A percentile compares a stretch with the other conserved stretches of the same genome.
These are phyloP conservation scores for Drosophila pseudoananassae DNA, from an alignment of 1,140 invertebrate species.

Conservation along the genomic window DNA sequence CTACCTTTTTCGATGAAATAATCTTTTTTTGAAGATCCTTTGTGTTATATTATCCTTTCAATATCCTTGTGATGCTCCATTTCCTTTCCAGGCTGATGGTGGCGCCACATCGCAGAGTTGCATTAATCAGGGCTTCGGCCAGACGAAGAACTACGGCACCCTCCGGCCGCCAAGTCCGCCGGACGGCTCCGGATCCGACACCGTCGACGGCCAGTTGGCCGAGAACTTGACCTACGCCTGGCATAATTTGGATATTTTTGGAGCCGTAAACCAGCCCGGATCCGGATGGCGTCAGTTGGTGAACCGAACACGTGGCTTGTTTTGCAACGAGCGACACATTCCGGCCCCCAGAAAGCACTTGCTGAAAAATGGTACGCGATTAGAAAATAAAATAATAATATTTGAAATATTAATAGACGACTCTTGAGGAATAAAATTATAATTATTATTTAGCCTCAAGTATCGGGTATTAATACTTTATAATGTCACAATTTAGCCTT, in stretches of 20 bases:
- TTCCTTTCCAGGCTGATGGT: background rate
- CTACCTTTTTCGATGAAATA: too few species aligned
- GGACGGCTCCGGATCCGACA: constrained; percentile 20
- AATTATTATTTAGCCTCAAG: background rate
- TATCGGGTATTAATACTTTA: background rate
- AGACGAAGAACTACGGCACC: constrained; percentile 76
- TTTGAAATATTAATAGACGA: background rate
- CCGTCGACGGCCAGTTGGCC: constrained; percentile 22
- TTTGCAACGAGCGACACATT: constrained; percentile 79
- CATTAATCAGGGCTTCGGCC: constrained; percentile 60
- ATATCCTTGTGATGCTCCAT: too few species aligned
- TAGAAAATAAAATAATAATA: background rate
- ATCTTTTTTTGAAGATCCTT: too few species aligned
- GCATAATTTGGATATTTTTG: constrained; percentile 89
- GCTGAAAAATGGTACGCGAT: constrained; percentile 85
- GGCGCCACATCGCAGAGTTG: constrained; percentile 55
- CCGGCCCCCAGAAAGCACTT: constrained; percentile 87
- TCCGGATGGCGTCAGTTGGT: constrained; percentile 75
- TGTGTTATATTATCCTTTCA: too few species aligned
- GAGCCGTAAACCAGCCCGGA: constrained; percentile 73
- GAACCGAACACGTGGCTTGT: constrained; percentile 84
- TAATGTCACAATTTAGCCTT: background rate
- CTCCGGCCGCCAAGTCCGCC: constrained; percentile 39
- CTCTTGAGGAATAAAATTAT: background rate
- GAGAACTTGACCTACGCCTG: constrained; percentile 89